Evolutionary conservation across 2,888 invertebrate species (phyloP), one percentile per base, ranked within the genome.

Genomic region (Galerucella nymphaeae): DNA sequence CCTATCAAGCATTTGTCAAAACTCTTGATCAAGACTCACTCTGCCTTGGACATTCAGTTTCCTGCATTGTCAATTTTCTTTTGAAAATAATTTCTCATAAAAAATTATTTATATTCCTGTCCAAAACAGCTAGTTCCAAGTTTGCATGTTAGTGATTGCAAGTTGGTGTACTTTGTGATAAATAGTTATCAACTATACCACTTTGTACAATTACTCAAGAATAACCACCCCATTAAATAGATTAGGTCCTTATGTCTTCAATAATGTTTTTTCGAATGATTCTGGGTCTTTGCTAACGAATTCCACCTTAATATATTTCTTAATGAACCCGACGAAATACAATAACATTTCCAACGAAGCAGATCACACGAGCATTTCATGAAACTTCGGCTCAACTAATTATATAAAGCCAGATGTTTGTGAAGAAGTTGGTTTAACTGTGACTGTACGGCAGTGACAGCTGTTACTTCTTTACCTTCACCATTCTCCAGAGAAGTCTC

Each of bases 391-490:
- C 72, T 75, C 75, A 77, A 76, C 79, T 80, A 80, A 79, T 79
- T 79, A 80, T 38, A 38, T 70, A 74, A 45, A 75, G 73, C 71
- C 79, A 78, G 76, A 71, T 75, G 77, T 76, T 76, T 70, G 74
- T 69, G 75, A 77, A 75, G 78, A 78, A 78, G 72, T 75, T 75
- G 75, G 78, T 72, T 53, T 77, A 77, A 77, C 77, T 80, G 76
- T 79, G 59, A 48, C 59, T 67, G 61, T 62, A 50, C 59, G 78
- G 74, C 76, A 77, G 78, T 80, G 80, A 81, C 81, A 81, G 80
- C 80, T 81, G 81, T 71, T 76, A 70, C 70, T 74, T 50, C 71
- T 70, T 67, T 79, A 80, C 79, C 79, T 79, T 79, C 79, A 80
- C 76, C 76, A 61, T 16, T 48, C 61, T 67, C 67, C 5, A 18